Base-by-base conservation (phyloP, 1,140 invertebrate species). In the Littorina saxatilis region DNA sequence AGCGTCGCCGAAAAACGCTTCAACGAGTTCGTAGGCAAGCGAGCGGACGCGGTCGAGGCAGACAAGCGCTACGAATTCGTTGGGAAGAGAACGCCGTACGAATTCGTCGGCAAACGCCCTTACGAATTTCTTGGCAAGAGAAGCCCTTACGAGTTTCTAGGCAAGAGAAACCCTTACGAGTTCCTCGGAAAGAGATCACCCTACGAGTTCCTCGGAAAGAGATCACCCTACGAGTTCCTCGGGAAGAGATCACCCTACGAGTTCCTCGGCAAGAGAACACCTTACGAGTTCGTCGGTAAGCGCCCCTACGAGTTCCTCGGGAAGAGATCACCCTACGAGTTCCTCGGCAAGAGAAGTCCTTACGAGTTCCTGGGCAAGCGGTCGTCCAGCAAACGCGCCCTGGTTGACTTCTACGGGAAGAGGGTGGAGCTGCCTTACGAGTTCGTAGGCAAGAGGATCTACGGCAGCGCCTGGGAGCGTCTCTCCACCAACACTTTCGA, bases 381-480 rank as follows among this genome's bases (percentile, higher is more conserved):
- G 1, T 37, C 66, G 15, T n/a, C 35, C 32, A 50, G 29, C 20
- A 76, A 55, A 37, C 50, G 50, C 11, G 17, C 37, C 50, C 35
- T 37, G 35, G 13, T 68, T 13, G 76, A 78, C 55, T 39, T 66
- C n/a, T 43, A 55, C 17, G 76, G 76, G 32, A 78, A 78, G 39
- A 43, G 76, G 13, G 76, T 78, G 32, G 20, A 43, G 55, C 35
- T 78, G 58, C 76, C 76, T 3, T 78, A 78, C 76, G 58, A 78
- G 55, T 78, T 66, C 37, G 76, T 78, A 20, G 76, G 76, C 58
- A 78, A 63, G 55, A 78, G 76, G 55, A 63, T 43, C 37, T 43
- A 40, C 55, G 74, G 55, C 37, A n/a, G 35, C 50, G 17, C 32
- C 20, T 55, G 47, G 66, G 66, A 68, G 35, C 9, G 66, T 7